phyloP scores from a whole-genome alignment of 1,140 invertebrate species.

The Zaprionus nigranus region DNA sequence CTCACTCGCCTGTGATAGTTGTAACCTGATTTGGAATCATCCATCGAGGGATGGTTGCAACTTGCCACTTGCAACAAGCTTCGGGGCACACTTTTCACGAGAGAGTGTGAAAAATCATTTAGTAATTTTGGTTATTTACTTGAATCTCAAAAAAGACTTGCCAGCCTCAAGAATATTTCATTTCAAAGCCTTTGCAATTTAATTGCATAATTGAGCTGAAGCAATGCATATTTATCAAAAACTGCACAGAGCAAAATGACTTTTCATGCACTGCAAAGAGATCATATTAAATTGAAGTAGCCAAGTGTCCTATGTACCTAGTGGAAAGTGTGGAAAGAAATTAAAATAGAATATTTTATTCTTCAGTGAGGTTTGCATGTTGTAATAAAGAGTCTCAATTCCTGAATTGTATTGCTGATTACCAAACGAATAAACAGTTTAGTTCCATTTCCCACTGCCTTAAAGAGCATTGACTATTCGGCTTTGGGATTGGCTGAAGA shows the following conservation, averaged over 20 bases:
- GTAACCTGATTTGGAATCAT: not conserved
- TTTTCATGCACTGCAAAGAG: not conserved
- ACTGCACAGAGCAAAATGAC: not conserved
- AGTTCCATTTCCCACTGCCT: not conserved
- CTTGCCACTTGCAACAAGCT: not conserved
- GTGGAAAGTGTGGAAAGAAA: too few species aligned
- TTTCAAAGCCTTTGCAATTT: constrained; percentile 12
- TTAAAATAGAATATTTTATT: too few species aligned
- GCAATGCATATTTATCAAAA: constrained; percentile 3
- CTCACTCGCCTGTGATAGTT: not conserved
- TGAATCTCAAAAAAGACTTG: constrained; percentile 24
- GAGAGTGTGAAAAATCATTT: constrained; percentile 21
- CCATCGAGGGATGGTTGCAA: not conserved
- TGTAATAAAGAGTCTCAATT: too few species aligned
- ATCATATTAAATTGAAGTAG: too few species aligned
- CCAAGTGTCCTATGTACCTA: too few species aligned
- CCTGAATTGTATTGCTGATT: too few species aligned
- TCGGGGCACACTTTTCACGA: not conserved
- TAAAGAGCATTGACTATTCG: constrained; percentile 16
- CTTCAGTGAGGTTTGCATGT: too few species aligned
- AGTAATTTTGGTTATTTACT: constrained; percentile 26
- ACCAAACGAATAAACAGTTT: too few species aligned
- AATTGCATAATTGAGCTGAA: constrained; percentile 13
- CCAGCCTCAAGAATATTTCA: constrained; percentile 16
- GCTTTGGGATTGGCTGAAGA: not conserved